Base-by-base conservation (phyloP, 1,140 invertebrate species). In the Coptotermes formosanus region DNA sequence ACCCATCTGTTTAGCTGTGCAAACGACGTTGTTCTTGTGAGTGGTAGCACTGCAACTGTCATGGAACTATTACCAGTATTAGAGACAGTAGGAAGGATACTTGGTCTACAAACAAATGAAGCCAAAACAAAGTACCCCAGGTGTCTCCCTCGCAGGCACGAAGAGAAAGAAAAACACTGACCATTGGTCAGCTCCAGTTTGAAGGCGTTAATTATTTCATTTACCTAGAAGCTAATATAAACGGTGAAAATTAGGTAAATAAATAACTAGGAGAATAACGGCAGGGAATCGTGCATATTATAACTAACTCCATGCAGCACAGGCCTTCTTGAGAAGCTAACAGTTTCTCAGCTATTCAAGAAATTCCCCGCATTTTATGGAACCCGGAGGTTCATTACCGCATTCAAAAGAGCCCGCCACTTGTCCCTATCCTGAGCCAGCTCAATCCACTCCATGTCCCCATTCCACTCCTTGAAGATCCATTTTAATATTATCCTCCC, bases 11-110 rank as follows among this genome's bases (percentile, higher is more conserved):
- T 84, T 44, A 86, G 44, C 30, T 88, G 64, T 87, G 86, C 87
- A 43, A 85, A 88, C 59, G 86, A 88, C 48, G 82, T 86, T 21
- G 83, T 84, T 45, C 32, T 88, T n/a, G 38, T 88, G 14, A 83
- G 48, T 3, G 82, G 86, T 84, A 85, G 25, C 9, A 38, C n/a
- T 45, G 30, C 30, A 82, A 44, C n/a, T 30, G 12, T 83, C 25
- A 83, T 75, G 23, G 30, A 85, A 9, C 16, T n/a, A n/a, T 87
- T 84, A n/a, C 59, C 25, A 23, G 52, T 8, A 38, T 38, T 59
- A 59, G 8, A 85, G 45, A 59, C 7, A n/a, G 55, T 85, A 81
- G 86, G 45, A 23, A 12, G 16, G 69, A 59, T 84, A 52, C 43
- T 87, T 43, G 81, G 2, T 9, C 23, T 55, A 55, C 14, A 19